Conservation (phyloP, 2,888 invertebrate species). For the Ophion ellenae region DNA sequence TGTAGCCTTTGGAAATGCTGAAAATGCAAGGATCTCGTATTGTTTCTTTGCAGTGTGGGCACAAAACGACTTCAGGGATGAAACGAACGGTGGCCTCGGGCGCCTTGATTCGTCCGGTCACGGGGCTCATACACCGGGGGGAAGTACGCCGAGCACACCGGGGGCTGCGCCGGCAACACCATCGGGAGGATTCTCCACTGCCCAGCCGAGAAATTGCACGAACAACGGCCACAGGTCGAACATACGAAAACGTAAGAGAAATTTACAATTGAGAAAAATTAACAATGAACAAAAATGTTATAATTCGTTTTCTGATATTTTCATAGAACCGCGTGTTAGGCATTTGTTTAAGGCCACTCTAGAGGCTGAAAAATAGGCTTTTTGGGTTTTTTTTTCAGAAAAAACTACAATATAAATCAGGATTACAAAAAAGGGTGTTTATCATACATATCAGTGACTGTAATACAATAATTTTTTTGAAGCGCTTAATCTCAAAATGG, state of each 20-base stretch:
- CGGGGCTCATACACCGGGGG: conserved; percentile 81
- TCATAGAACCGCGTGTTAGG: too few relatives aligned
- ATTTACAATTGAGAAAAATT: background rate
- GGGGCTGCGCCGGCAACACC: conserved; percentile 82
- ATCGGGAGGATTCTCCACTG: conserved; percentile 79
- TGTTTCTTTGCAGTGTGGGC: conserved; percentile 91
- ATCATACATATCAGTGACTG: too few relatives aligned
- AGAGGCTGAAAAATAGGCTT: too few relatives aligned
- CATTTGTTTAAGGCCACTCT: too few relatives aligned
- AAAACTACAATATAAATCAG: too few relatives aligned
- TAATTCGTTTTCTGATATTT: background rate
- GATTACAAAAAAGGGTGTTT: too few relatives aligned
- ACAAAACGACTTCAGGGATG: conserved; percentile 94
- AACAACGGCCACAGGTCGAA: conserved; percentile 78
- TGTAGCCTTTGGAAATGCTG: conserved; percentile 8
- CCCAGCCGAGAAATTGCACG: conserved; percentile 84
- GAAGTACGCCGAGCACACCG: conserved; percentile 88
- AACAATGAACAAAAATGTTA: background rate
- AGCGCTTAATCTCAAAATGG: too few relatives aligned
- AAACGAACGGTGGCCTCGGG: conserved; percentile 88
- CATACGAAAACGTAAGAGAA: conserved; percentile 86
- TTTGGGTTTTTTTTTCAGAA: too few relatives aligned
- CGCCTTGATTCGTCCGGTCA: conserved; percentile 85
- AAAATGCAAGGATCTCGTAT: conserved; percentile 37
- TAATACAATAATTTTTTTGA: too few relatives aligned